Percentiles rank a stretch among this genome's conserved stretches.
Conservation (phyloP, 2,113 vertebrate species). For the Petrocephalus microphthalmus region DNA sequence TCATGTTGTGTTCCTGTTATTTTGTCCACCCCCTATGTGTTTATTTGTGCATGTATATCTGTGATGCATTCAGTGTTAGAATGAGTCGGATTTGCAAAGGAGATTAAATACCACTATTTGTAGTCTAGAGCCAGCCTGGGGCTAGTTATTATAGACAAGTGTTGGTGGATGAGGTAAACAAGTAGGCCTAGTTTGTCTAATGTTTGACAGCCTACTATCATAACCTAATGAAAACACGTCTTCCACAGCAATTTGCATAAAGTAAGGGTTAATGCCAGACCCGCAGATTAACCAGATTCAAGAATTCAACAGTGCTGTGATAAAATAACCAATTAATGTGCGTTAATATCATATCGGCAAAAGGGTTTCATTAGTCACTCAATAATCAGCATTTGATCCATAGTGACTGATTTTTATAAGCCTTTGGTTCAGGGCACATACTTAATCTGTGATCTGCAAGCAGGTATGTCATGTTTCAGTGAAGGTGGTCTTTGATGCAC, state of each 20-base stretch:
- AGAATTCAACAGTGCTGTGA: background rate
- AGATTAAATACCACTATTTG: background rate
- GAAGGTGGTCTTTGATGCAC: background rate
- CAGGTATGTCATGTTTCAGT: background rate
- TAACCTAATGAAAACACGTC: background rate
- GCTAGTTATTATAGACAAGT: background rate
- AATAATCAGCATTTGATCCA: background rate
- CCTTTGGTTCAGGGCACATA: background rate
- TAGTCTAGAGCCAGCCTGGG: background rate
- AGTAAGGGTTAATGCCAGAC: background rate
- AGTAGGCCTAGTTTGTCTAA: background rate
- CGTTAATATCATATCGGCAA: background rate
- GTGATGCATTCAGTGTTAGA: background rate
- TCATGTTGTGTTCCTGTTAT: background rate
- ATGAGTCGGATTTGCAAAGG: background rate
- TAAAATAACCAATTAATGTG: background rate
- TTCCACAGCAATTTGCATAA: background rate
- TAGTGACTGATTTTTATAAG: background rate
- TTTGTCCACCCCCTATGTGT: background rate
- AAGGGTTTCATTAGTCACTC: background rate
- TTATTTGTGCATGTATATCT: background rate
- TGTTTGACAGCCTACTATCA: background rate
- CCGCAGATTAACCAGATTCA: background rate
- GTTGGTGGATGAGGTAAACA: background rate
- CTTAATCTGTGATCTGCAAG: background rate